Evolutionary conservation across 1,140 invertebrate genomes (phyloP).

Genomic region (Pantala flavescens): DNA sequence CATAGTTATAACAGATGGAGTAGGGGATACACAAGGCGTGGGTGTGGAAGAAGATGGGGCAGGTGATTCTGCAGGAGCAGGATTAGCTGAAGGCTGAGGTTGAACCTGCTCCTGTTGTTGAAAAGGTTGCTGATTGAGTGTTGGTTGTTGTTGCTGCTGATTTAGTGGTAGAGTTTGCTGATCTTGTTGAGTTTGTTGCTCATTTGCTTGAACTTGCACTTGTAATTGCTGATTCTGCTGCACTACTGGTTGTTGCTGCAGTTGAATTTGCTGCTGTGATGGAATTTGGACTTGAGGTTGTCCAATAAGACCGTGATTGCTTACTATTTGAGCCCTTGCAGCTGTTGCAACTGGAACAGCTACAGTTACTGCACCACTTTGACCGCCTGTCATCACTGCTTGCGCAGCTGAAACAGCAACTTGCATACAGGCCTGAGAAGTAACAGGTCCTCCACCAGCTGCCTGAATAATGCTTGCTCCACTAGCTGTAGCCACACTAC

Average conservation of each 20-base stretch:
- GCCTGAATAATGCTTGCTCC: background rate
- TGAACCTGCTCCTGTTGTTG: background rate
- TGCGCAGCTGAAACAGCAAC: background rate
- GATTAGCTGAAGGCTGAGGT: background rate
- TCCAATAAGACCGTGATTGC: background rate
- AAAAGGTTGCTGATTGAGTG: background rate
- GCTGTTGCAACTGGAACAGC: background rate
- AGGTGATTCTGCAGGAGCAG: background rate
- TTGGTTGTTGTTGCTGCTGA: background rate
- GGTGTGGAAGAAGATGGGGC: background rate
- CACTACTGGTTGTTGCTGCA: constrained; percentile 20
- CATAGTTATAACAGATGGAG: background rate
- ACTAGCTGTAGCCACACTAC: background rate
- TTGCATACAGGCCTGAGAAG: background rate
- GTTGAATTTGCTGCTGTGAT: constrained; percentile 21
- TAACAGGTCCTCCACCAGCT: background rate
- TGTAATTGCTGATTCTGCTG: constrained; percentile 18
- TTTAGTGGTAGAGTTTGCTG: constrained; percentile 31
- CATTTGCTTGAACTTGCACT: constrained; percentile 22
- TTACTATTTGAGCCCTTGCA: background rate
- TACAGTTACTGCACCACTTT: constrained; percentile 7
- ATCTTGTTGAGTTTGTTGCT: constrained; percentile 31
- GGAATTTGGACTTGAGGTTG: background rate
- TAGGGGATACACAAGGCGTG: background rate
- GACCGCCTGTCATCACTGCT: background rate